Percentiles rank a stretch among this genome's conserved stretches.
Conservation (phyloP, 1,140 invertebrate species). For the Bombus superbus region DNA sequence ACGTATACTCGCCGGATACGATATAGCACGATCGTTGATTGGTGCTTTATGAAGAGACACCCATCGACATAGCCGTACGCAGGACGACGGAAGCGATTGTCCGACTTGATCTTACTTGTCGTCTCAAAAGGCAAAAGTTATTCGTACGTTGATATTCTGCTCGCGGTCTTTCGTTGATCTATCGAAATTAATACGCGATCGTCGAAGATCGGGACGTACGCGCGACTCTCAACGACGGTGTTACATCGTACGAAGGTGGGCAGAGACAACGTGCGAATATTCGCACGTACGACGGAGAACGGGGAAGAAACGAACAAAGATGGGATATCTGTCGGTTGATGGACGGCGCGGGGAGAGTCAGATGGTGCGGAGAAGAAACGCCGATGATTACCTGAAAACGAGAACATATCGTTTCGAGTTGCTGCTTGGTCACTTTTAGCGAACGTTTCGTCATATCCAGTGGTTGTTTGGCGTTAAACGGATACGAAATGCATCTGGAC, state of each 20-base stretch:
- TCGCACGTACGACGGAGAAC: background rate
- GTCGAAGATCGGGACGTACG: background rate
- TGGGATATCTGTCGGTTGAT: background rate
- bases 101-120: background rate
- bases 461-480: constrained; percentile 99
- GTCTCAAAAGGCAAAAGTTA: background rate
- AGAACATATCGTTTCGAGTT: constrained; percentile 96
- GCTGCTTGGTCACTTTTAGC: constrained; percentile 97
- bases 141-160: background rate
- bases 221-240: background rate
- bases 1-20: background rate
- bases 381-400: constrained; percentile 92
- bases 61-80: background rate
- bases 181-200: background rate
- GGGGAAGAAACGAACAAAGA: too few relatives aligned
- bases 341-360: too few relatives aligned
- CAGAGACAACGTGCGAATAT: background rate
- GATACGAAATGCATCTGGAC: constrained; percentile 98
- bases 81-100: background rate
- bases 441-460: constrained; percentile 97
- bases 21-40: background rate
- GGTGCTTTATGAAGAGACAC: background rate
- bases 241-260: too few relatives aligned
- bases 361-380: background rate
- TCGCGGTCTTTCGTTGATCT: background rate